Base-by-base conservation (phyloP, 1,140 invertebrate species). In the Hyles vespertilio region DNA sequence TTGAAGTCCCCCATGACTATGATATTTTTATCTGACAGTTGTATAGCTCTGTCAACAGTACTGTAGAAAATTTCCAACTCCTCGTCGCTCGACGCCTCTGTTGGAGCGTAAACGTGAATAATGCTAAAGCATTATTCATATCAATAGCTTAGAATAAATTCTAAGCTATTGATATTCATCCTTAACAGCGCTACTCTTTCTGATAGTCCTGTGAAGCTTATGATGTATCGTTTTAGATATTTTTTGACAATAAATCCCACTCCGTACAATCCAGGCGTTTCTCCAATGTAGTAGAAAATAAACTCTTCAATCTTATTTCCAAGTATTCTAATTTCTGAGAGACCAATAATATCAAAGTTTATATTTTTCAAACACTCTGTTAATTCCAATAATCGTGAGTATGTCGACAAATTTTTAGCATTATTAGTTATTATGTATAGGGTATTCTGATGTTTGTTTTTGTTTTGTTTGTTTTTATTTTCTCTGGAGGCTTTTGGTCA, bases 1-100 rank as follows among this genome's bases (percentile, higher is more conserved):
- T 58, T 58, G 9, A 51, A 46, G 12, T 58, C 57, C 2, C 57
- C 57, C 40, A 58, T 58, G 5, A 58, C 4, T 11, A 58, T 58
- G 32, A 45, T 8, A 6, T 51, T 12, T 45, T 52, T 58, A 46
- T 58, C 22, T 33, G 49, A 6, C 7, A 47, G 3, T 33, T 51
- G 10, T 6, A 51, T 58, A 11, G 57, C 57, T 52, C 36, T 58
- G 12, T 47, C 45, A 1, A 52, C n/a, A 22, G 47, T 50, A 9
- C 9, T 3, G n/a, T 58, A 58, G 12, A 58, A 58, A 9, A 10
- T 9, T 9, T 44, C 12, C 5, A 58, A 52, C 34, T 58, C 57
- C 11, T 52, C 57, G 32, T 45, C 22, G 11, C 32, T 58, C 11
- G 49, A 40, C 34, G 3, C n/a, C 52, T 51, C 49, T 51, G 22